Evolutionary conservation across 2,888 invertebrate species (phyloP), one percentile per base, ranked within the genome.

Genomic region (Apotomis turbidana): DNA sequence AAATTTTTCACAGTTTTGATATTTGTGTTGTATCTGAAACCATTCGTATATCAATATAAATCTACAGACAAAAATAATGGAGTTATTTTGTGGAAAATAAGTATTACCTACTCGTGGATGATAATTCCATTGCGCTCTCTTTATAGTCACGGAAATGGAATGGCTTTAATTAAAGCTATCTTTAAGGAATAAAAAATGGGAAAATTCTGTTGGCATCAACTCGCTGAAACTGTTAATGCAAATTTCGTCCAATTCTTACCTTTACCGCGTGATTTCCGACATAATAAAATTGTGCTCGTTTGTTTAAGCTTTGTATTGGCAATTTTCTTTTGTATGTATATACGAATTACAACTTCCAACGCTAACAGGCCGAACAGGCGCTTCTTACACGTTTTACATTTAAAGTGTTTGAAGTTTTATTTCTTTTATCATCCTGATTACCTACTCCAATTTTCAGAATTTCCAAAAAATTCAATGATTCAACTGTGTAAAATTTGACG

Each of bases 151-250:
- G 60, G 59, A 66, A 71, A 59, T 66, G 70, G 59, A 71, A 71
- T 66, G 64, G 64, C 59, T 66, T 71, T 71, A 71, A 71, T 71
- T 66, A 60, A 71, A 71, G 59, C 64, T 59, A 49, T 71, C 70
- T 60, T 54, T 46, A 64, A 60, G 52, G 59, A 70, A 70, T 51
- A 59, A 52, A 54, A 71, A 60, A 60, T 59, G 36, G 15, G 59
- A 46, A 55, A 71, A 60, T 66, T 58, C 68, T 55, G 55, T 59
- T 71, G 54, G 60, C 54, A 60, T 59, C 59, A 71, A 55, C 54
- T 66, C 59, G 38, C 54, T 71, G 60, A 71, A 54, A 60, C 70
- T 66, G 64, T 54, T 71, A 70, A 62, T 70, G 60, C 70, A 60
- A 60, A 70, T 70, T 70, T 52, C 64, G 59, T 60, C 12, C 46